A percentile compares a stretch with the other conserved stretches of the same genome.
Evolutionary conservation across 1,140 invertebrate species (phyloP).

Genomic region (Hypothenemus hampei): DNA sequence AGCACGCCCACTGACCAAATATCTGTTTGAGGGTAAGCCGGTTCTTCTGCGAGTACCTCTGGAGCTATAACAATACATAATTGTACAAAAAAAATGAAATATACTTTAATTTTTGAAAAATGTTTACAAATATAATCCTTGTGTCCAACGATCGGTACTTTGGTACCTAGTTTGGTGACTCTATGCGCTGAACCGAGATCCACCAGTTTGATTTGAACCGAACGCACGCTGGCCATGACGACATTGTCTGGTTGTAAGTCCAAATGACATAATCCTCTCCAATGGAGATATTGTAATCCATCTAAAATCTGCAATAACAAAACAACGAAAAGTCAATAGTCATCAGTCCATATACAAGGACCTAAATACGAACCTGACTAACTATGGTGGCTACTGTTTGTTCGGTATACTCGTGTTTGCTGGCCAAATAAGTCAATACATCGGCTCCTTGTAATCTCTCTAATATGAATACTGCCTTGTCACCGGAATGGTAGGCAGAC

Average conservation of each 20-base stretch:
- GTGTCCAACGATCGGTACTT: slow-evolving; percentile 62
- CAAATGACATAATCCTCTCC: slow-evolving; percentile 85
- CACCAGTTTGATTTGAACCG: slow-evolving; percentile 84
- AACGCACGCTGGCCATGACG: slow-evolving; percentile 85
- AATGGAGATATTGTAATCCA: slow-evolving; percentile 87
- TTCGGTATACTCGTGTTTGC: slow-evolving; percentile 82
- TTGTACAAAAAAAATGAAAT: background rate
- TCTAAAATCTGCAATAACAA: slow-evolving; percentile 62
- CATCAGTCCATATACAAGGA: background rate
- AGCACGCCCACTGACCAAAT: slow-evolving; percentile 94
- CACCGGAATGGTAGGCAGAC: slow-evolving; percentile 64
- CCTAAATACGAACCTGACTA: slow-evolving; percentile 56
- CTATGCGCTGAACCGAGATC: slow-evolving; percentile 84
- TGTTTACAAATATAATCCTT: slow-evolving; percentile 65
- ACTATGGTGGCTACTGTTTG: slow-evolving; percentile 83
- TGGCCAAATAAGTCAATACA: slow-evolving; percentile 80
- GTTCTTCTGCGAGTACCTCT: slow-evolving; percentile 83
- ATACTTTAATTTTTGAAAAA: background rate
- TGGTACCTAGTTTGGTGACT: slow-evolving; percentile 72
- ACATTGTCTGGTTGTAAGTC: slow-evolving; percentile 95
- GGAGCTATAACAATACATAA: slow-evolving; percentile 66
- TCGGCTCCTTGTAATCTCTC: slow-evolving; percentile 91
- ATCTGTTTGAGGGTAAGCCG: slow-evolving; percentile 84
- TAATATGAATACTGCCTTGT: slow-evolving; percentile 68
- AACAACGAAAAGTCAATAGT: background rate